phyloP scores from a whole-genome alignment of 2,797 vertebrate species.

The Antennarius maculatus region DNA sequence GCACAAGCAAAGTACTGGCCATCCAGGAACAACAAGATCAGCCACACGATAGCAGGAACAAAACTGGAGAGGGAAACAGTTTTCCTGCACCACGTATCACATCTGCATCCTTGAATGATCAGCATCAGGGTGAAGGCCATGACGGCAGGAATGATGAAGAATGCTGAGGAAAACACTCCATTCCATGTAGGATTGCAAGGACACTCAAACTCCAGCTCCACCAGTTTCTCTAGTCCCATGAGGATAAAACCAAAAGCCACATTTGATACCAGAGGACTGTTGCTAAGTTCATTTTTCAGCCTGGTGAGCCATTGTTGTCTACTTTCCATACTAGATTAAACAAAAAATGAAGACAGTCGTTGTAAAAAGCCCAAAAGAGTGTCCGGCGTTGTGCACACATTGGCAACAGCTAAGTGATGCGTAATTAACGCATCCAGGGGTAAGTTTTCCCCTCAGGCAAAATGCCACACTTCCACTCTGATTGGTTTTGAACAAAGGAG shows the following conservation, averaged over 20 bases:
- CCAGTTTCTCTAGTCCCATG: conserved; percentile 83
- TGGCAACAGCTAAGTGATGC: conserved; percentile 82
- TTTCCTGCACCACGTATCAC: conserved; percentile 74
- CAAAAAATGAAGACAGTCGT: conserved; percentile 66
- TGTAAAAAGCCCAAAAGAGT: conserved; percentile 76
- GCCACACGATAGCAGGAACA: conserved; percentile 79
- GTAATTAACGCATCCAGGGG: conserved; percentile 77
- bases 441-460: conserved; percentile 76
- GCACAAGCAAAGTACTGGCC: conserved; percentile 84
- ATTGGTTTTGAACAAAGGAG: conserved; percentile 80
- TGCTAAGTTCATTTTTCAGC: conserved; percentile 85
- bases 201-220: conserved; percentile 84
- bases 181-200: conserved; percentile 82
- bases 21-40: conserved; percentile 82
- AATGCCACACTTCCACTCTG: conserved; percentile 77
- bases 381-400: conserved; percentile 78
- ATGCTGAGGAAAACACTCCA: conserved; percentile 79
- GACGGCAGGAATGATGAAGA: conserved; percentile 83
- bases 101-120: conserved; percentile 83
- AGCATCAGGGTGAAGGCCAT: conserved; percentile 83
- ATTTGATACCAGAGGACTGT: conserved; percentile 83
- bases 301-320: conserved; percentile 83
- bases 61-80: conserved; percentile 77
- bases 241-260: conserved; percentile 84
- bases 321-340: conserved; percentile 82